phyloP scores from a whole-genome alignment of 2,113 vertebrate genomes.

The Lagenorhynchus albirostris region DNA sequence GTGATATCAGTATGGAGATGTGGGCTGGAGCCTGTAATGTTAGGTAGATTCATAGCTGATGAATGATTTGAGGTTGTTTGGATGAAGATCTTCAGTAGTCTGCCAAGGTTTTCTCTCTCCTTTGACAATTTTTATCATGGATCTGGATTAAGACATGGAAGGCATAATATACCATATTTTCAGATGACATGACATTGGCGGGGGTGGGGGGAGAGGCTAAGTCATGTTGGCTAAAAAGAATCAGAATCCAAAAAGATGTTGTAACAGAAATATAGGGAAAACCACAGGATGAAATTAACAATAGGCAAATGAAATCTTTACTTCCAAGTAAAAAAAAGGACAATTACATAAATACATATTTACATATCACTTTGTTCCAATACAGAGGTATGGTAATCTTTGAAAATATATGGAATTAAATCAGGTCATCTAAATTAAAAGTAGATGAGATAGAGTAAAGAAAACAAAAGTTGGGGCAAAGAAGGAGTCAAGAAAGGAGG shows the following conservation, averaged over 20 bases:
- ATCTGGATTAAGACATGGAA: not conserved
- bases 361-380: not conserved
- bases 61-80: slow-evolving; percentile 41
- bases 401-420: not conserved
- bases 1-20: not conserved
- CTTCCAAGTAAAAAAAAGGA: not conserved
- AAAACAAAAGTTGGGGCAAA: not conserved
- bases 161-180: not conserved
- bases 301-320: not conserved
- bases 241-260: not conserved
- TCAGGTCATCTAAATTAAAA: not conserved
- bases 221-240: not conserved
- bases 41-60: slow-evolving; percentile 16
- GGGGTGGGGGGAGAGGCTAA: not conserved
- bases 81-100: not conserved
- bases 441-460: not conserved
- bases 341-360: not conserved
- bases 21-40: not conserved
- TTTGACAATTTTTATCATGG: not conserved
- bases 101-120: slow-evolving; percentile 1
- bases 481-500: not conserved
- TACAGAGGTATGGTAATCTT: not conserved
- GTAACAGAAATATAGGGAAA: not conserved
- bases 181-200: not conserved
- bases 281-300: not conserved